Evolutionary conservation across 2,888 invertebrate genomes (phyloP).

Genomic region (Cantharis lateralis): DNA sequence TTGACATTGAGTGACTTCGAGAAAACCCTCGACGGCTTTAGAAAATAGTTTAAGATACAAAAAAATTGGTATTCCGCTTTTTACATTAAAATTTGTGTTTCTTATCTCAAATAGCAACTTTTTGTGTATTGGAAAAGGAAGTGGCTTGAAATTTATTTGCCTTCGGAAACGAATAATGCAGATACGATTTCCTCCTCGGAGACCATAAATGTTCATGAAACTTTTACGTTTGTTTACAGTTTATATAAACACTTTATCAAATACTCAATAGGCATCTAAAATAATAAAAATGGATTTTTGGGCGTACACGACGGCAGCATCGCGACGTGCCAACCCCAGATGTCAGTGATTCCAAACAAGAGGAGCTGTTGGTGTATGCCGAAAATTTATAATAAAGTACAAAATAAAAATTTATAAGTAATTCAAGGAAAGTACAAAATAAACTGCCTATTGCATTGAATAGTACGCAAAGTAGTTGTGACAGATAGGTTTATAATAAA

Average conservation of each 20-base stretch:
- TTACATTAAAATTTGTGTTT: not conserved
- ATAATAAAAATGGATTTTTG: not conserved
- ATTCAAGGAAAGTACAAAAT: no score
- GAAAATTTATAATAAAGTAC: no score
- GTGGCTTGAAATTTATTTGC: conserved; percentile 28
- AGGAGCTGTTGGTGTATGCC: not conserved
- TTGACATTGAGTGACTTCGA: conserved; percentile 5
- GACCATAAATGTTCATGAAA: conserved; percentile 17
- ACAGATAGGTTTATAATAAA: no score
- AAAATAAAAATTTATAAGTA: no score
- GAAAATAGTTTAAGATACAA: not conserved
- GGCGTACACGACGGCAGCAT: not conserved
- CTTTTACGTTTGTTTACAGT: not conserved
- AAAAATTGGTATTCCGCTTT: not conserved
- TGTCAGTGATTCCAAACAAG: not conserved
- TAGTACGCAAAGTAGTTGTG: no score
- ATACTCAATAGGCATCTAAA: not conserved
- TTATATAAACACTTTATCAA: not conserved
- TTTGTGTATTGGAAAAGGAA: conserved; percentile 14
- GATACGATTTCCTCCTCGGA: conserved; percentile 11
- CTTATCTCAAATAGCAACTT: conserved; percentile 11
- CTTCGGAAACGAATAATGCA: conserved; percentile 9
- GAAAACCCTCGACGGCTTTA: not conserved
- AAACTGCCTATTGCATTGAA: no score
- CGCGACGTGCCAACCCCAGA: not conserved